Percentiles rank a stretch among this genome's conserved stretches.
Conservation (phyloP, 2,888 invertebrate species). For the Eubasilissa splendida region DNA sequence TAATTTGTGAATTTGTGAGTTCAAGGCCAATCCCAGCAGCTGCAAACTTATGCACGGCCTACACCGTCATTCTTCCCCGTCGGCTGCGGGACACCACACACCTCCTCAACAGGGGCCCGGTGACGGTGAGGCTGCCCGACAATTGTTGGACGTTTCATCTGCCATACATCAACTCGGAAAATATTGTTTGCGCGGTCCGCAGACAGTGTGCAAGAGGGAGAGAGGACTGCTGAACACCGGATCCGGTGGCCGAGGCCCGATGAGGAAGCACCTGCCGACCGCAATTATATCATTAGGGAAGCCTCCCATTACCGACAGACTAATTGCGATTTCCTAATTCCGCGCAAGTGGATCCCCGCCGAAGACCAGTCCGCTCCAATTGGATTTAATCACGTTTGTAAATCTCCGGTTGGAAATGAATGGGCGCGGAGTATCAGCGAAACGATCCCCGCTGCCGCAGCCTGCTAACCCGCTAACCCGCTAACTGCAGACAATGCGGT, state of each 20-base stretch:
- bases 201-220: background rate
- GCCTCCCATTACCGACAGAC: background rate
- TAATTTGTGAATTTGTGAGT: no score
- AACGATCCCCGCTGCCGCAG: background rate
- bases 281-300: constrained; percentile 24
- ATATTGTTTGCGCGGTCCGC: background rate
- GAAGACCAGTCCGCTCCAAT: constrained; percentile 13
- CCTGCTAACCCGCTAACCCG: no score
- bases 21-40: no score
- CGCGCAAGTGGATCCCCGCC: constrained; percentile 18
- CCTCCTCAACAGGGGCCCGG: no score
- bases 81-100: no score
- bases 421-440: constrained; percentile 3
- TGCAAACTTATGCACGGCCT: no score
- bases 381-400: constrained; percentile 15
- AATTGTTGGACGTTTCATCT: background rate
- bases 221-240: background rate
- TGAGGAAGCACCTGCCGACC: constrained; percentile 26
- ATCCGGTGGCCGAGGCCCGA: constrained; percentile 7
- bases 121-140: no score
- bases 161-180: no score
- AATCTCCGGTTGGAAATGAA: constrained; percentile 22
- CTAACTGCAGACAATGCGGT: no score
- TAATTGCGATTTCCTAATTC: constrained; percentile 44
- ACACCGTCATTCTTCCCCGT: no score